Base-by-base conservation (phyloP, 2,797 vertebrate genomes). In the Phaenicophaeus curvirostris region DNA sequence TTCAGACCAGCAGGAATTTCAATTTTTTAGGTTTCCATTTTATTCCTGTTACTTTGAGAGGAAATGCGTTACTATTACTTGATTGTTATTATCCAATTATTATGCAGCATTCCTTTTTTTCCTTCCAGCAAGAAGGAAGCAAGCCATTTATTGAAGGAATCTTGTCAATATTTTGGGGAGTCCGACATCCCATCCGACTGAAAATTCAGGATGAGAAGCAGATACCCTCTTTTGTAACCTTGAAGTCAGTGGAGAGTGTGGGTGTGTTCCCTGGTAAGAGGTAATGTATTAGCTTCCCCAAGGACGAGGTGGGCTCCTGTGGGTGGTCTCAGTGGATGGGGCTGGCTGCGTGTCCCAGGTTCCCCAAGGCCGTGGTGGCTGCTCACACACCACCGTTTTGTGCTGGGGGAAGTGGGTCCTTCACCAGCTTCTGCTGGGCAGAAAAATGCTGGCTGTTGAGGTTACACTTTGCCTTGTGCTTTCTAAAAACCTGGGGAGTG, bases 151-250 rank as follows among this genome's bases (percentile, higher is more conserved):
- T 99, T 33, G 99, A 99, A 94, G 99, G 99, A 14, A 97, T 98
- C 91, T 94, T 99, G 90, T 98, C 98, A 9, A 98, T 99, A 95
- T 99, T 98, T 46, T 99, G 99, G 99, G 99, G 99, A 58, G 97
- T 99, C 13, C 97, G 96, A 33, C 97, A 97, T 90, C 99, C 98
- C 14, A 99, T 99, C 94, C 97, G 97, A 37, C 96, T 99, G 39
- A 99, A 99, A 97, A 99, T 99, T 92, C 99, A 99, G 93, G 99
- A 99, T 89, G 98, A 99, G 65, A 99, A 98, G 88, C 98, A 98
- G 88, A 97, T 95, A 19, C 92, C 97, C 37, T 96, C 98, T 20
- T 97, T 98, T 68, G 89, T 93, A 82, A 96, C 54, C 30, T 69
- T 97, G 39, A 98, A 97, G 68, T 92, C 98, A 25, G 82, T 98